phyloP scores from a whole-genome alignment of 1,140 invertebrate genomes.

The Calosoma granatense region DNA sequence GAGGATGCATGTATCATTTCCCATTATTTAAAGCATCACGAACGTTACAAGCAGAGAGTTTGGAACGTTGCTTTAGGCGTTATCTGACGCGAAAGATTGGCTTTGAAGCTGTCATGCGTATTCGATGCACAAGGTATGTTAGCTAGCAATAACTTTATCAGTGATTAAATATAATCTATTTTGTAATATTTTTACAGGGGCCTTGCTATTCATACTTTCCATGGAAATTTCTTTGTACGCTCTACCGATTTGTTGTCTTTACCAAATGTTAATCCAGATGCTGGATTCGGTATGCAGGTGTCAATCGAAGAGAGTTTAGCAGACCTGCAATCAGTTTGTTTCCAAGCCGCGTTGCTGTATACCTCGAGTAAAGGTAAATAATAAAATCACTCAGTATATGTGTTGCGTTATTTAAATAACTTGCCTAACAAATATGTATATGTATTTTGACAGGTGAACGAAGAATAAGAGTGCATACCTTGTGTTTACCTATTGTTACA shows the following conservation, averaged over 20 bases:
- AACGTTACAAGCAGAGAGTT: conserved; percentile 56
- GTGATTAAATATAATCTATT: conserved; percentile 14
- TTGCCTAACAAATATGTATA: no score
- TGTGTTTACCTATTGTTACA: conserved; percentile 83
- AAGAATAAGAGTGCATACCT: conserved; percentile 92
- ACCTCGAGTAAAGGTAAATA: conserved; percentile 88
- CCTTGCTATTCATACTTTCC: conserved; percentile 92
- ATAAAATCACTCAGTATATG: not conserved
- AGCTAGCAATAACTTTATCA: conserved; percentile 6
- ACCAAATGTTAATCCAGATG: conserved; percentile 96
- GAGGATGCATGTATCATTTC: conserved; percentile 88
- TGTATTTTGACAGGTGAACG: conserved; percentile 88
- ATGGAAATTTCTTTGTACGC: conserved; percentile 98
- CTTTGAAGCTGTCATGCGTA: conserved; percentile 97
- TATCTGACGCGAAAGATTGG: conserved; percentile 96
- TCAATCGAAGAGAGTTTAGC: conserved; percentile 85
- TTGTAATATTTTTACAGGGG: conserved; percentile 47
- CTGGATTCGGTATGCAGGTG: conserved; percentile 96
- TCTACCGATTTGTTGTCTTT: conserved; percentile 93
- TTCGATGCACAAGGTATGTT: conserved; percentile 76
- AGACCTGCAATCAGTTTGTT: conserved; percentile 82
- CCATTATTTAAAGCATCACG: conserved; percentile 76
- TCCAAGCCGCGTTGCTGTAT: conserved; percentile 96
- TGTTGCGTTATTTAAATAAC: not conserved
- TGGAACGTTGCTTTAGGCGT: conserved; percentile 69